phyloP scores from a whole-genome alignment of 35 echinoderm and acorn worm species.

The Apostichopus californicus region DNA sequence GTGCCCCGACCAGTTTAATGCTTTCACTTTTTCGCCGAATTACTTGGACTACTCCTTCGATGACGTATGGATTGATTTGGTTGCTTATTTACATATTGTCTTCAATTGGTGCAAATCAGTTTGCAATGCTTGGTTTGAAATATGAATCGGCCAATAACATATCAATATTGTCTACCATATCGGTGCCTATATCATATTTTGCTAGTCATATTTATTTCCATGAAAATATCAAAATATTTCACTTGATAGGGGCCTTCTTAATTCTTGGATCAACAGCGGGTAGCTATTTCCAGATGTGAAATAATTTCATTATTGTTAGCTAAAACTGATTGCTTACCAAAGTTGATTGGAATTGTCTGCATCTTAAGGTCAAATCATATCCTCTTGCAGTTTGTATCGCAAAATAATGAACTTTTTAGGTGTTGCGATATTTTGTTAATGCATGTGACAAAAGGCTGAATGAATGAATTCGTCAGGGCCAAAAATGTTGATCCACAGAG shows the following conservation, averaged over 20 bases:
- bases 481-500: too few relatives aligned
- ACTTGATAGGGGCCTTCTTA: not conserved
- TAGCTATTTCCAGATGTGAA: not conserved
- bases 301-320: too few relatives aligned
- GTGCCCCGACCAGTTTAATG: not conserved
- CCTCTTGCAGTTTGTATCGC: too few relatives aligned
- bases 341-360: too few relatives aligned
- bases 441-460: too few relatives aligned
- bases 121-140: conserved; percentile 5
- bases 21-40: not conserved
- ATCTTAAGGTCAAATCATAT: too few relatives aligned
- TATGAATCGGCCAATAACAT: conserved; percentile 14
- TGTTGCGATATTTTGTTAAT: too few relatives aligned
- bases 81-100: conserved; percentile 4
- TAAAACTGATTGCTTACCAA: too few relatives aligned
- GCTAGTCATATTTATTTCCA: not conserved
- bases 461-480: too few relatives aligned
- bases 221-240: not conserved
- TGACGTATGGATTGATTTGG: not conserved
- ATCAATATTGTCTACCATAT: not conserved
- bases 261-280: not conserved
- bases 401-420: too few relatives aligned
- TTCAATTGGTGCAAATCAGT: conserved; percentile 13
- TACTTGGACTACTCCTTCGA: not conserved
- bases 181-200: not conserved